phyloP scores from a whole-genome alignment of 92 coral and sea anemone species.

The Paramuricea clavata region DNA sequence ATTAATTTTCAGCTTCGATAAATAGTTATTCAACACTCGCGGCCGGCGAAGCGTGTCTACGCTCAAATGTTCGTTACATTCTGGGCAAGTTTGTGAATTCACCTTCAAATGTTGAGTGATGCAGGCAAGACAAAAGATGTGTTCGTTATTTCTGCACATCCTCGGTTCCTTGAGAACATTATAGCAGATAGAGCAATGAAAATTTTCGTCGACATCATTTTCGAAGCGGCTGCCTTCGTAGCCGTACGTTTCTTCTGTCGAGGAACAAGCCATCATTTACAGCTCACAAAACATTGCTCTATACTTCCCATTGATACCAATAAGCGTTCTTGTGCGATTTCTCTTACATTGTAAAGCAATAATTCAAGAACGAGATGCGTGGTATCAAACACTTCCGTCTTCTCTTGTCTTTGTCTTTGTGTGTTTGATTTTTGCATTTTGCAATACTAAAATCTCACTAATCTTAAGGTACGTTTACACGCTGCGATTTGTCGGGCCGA shows the following conservation, averaged over 20 bases:
- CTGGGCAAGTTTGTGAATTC: neutral
- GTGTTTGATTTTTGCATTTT: too few species aligned
- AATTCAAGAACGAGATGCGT: neutral
- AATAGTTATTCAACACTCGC: neutral
- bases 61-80: constrained; percentile 2
- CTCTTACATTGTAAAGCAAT: neutral
- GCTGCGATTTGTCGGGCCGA: too few species aligned
- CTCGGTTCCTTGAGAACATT: constrained; percentile 28
- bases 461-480: too few species aligned
- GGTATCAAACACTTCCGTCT: neutral
- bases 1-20: too few species aligned
- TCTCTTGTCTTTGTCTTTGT: neutral
- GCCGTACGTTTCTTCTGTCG: neutral
- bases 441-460: too few species aligned
- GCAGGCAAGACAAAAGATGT: neutral
- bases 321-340: neutral
- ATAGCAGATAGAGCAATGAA: constrained; percentile 27
- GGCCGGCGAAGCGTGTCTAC: constrained; percentile 4
- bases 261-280: neutral
- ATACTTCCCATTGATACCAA: neutral
- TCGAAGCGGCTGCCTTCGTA: constrained; percentile 23
- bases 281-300: constrained; percentile 2
- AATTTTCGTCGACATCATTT: neutral
- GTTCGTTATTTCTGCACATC: constrained; percentile 11
- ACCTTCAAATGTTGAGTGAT: neutral